phyloP scores from a whole-genome alignment of 1,140 invertebrate genomes.

The Archivesica marissinica region DNA sequence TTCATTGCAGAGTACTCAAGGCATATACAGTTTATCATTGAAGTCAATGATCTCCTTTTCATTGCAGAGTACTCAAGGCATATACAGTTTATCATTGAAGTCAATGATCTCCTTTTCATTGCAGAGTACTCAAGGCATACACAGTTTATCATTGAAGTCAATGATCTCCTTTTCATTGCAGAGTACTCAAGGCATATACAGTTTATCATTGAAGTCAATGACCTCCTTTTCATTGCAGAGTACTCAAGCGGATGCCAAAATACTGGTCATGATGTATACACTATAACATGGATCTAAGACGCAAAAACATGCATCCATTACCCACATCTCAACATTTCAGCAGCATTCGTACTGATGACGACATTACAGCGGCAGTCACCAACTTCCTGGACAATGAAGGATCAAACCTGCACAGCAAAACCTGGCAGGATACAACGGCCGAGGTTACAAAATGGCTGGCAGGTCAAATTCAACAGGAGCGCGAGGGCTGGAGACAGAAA shows the following conservation, averaged over 20 bases:
- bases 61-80: too few relatives aligned
- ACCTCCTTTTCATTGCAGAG: background rate
- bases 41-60: too few relatives aligned
- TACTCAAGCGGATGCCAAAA: background rate
- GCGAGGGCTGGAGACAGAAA: constrained; percentile 67
- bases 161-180: too few relatives aligned
- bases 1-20: too few relatives aligned
- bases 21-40: too few relatives aligned
- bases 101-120: too few relatives aligned
- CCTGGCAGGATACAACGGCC: constrained; percentile 54
- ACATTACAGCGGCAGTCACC: constrained; percentile 44
- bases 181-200: too few relatives aligned
- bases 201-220: too few relatives aligned
- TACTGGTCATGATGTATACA: background rate
- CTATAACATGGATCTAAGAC: constrained; percentile 50
- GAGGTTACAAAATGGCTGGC: constrained; percentile 67
- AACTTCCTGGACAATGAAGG: constrained; percentile 55
- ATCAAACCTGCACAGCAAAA: constrained; percentile 45
- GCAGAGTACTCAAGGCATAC: too few relatives aligned
- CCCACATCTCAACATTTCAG: constrained; percentile 43
- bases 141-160: too few relatives aligned
- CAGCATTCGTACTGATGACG: constrained; percentile 43
- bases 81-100: too few relatives aligned
- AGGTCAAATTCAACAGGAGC: constrained; percentile 67
- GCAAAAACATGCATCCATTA: constrained; percentile 48